Evolutionary conservation across 2,888 invertebrate genomes (phyloP).

Genomic region (Lottia gigantea): DNA sequence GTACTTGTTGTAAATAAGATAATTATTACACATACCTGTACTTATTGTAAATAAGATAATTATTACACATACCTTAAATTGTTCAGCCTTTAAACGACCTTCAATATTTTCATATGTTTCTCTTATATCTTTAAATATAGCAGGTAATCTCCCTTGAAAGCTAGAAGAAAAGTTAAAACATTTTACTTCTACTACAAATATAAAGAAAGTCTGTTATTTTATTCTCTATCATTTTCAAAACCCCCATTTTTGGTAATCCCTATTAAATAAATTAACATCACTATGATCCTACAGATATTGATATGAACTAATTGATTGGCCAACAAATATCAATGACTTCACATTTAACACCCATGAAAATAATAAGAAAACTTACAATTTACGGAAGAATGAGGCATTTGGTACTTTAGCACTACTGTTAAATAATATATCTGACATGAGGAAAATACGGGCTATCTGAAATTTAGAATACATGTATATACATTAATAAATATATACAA

Average conservation of each 20-base stretch:
- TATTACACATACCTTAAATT: slow-evolving; percentile 77
- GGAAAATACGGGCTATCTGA: slow-evolving; percentile 87
- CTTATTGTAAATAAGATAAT: neutral
- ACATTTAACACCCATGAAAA: neutral
- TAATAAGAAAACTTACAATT: slow-evolving; percentile 64
- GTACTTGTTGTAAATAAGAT: too few species aligned
- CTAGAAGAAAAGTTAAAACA: slow-evolving; percentile 69
- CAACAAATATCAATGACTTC: too few species aligned
- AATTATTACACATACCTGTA: too few species aligned
- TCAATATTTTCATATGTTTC: slow-evolving; percentile 81
- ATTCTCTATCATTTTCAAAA: too few species aligned
- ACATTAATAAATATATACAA: too few species aligned
- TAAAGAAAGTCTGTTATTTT: too few species aligned
- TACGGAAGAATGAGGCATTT: slow-evolving; percentile 89
- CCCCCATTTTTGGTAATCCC: too few species aligned
- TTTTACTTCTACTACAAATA: too few species aligned
- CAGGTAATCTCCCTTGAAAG: slow-evolving; percentile 84
- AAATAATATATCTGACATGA: slow-evolving; percentile 95
- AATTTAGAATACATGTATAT: slow-evolving; percentile 32
- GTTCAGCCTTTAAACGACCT: slow-evolving; percentile 92
- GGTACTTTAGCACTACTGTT: slow-evolving; percentile 96
- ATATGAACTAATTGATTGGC: too few species aligned
- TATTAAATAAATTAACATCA: too few species aligned
- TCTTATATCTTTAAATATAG: slow-evolving; percentile 81
- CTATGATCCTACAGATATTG: too few species aligned